Percentiles rank a stretch among this genome's conserved stretches.
phyloP scores from a whole-genome alignment of 1,140 invertebrate genomes.

The Penaeus vannamei region DNA sequence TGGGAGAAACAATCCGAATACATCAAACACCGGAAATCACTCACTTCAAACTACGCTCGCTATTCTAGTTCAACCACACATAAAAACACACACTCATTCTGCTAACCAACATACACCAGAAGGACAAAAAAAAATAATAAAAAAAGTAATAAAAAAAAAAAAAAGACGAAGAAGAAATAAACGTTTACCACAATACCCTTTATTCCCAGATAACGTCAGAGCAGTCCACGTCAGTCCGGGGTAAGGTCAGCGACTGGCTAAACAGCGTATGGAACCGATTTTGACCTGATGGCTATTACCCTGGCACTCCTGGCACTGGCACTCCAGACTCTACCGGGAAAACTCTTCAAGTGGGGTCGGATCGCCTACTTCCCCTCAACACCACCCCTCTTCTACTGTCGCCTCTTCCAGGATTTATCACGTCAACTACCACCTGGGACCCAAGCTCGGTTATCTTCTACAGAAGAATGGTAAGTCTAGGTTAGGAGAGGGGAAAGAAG shows the following conservation, averaged over 20 bases:
- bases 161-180: too few species aligned
- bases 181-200: too few species aligned
- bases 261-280: conserved; percentile 68
- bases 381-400: conserved; percentile 63
- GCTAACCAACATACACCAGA: too few species aligned
- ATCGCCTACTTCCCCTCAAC: conserved; percentile 65
- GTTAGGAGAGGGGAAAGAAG: neutral
- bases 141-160: too few species aligned
- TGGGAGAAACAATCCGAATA: too few species aligned
- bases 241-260: conserved; percentile 58
- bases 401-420: conserved; percentile 67
- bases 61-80: too few species aligned
- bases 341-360: conserved; percentile 61
- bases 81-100: too few species aligned
- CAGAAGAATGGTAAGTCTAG: conserved; percentile 72
- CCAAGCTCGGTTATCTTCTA: conserved; percentile 75
- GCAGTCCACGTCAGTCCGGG: conserved; percentile 42
- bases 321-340: conserved; percentile 40
- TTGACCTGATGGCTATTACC: conserved; percentile 58
- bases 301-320: conserved; percentile 45
- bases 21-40: too few species aligned
- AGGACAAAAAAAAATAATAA: too few species aligned
- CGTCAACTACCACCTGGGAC: conserved; percentile 70
- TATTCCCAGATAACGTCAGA: conserved; percentile 45
- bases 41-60: too few species aligned